Conservation (phyloP, 2,113 vertebrate species). For the Platycercus adscitus region DNA sequence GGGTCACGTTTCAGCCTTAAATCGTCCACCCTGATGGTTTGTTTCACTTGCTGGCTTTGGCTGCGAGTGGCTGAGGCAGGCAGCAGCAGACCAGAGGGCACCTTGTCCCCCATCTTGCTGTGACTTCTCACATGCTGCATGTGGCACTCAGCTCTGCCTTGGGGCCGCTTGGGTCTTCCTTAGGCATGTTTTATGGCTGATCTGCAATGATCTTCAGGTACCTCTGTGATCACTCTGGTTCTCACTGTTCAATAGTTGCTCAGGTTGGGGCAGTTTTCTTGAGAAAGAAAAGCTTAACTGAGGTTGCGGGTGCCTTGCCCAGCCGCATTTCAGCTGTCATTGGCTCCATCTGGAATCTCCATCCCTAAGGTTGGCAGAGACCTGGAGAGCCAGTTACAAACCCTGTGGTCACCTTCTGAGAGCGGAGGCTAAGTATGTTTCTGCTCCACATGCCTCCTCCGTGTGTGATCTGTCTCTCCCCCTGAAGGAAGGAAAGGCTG, state of each 20-base stretch:
- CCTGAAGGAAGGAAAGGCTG: neutral
- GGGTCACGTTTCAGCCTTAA: neutral
- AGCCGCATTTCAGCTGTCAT: neutral
- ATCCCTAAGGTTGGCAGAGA: neutral
- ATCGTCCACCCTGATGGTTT: neutral
- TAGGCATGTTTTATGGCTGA: neutral
- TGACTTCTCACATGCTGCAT: fast-evolving
- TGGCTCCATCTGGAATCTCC: neutral
- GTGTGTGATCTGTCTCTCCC: fast-evolving
- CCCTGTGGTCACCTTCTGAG: neutral
- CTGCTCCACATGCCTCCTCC: neutral
- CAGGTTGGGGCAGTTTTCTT: neutral
- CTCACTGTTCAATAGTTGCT: neutral
- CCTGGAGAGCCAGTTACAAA: neutral
- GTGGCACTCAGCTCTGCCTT: neutral
- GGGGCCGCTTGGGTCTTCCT: neutral
- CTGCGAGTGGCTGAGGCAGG: neutral
- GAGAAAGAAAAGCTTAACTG: neutral
- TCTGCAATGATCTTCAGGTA: neutral
- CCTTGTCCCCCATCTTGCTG: neutral
- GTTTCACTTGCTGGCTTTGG: neutral
- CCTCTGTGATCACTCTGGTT: neutral
- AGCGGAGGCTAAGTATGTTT: neutral
- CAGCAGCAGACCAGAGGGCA: neutral
- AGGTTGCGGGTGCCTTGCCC: neutral